These are phyloP conservation scores for Drosophila seguyi DNA, from an alignment of 1,140 invertebrate species.

Conservation along the genomic window DNA sequence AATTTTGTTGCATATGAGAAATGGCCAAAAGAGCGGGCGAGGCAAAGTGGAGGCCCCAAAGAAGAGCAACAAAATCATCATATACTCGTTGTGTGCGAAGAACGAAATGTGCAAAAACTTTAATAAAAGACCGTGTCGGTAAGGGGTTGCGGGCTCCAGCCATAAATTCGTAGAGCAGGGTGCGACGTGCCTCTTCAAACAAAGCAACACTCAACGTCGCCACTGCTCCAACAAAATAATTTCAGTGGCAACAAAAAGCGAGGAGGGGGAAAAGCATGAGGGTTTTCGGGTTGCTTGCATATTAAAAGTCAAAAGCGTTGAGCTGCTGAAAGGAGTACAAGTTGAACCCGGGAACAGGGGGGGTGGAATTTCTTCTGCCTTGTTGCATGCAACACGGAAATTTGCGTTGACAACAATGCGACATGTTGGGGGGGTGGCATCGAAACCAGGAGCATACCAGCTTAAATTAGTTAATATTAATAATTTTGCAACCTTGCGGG, in stretches of 20 bases:
- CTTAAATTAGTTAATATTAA: constrained; percentile 74
- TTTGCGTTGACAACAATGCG: constrained; percentile 74
- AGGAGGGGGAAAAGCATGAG: background rate
- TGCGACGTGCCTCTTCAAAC: constrained; percentile 76
- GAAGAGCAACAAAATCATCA: constrained; percentile 45
- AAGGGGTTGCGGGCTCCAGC: constrained; percentile 16
- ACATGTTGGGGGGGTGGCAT: constrained; percentile 30
- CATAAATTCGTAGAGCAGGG: constrained; percentile 66
- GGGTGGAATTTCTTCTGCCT: constrained; percentile 37
- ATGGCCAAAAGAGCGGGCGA: constrained; percentile 45
- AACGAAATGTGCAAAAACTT: constrained; percentile 72
- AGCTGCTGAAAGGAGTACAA: constrained; percentile 42
- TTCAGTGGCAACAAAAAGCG: constrained; percentile 54
- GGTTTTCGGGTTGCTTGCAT: constrained; percentile 65
- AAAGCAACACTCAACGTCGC: constrained; percentile 78
- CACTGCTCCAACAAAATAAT: constrained; percentile 72
- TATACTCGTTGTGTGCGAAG: constrained; percentile 50
- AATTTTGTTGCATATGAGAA: constrained; percentile 81
- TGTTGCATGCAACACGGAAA: constrained; percentile 73
- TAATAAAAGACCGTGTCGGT: constrained; percentile 63
- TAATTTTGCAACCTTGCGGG: constrained; percentile 50
- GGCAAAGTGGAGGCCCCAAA: background rate
- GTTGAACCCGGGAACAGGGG: background rate
- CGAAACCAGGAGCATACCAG: constrained; percentile 8
- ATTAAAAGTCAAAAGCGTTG: constrained; percentile 81